Conservation (phyloP, 2,113 vertebrate species). For the Pteronura brasiliensis region DNA sequence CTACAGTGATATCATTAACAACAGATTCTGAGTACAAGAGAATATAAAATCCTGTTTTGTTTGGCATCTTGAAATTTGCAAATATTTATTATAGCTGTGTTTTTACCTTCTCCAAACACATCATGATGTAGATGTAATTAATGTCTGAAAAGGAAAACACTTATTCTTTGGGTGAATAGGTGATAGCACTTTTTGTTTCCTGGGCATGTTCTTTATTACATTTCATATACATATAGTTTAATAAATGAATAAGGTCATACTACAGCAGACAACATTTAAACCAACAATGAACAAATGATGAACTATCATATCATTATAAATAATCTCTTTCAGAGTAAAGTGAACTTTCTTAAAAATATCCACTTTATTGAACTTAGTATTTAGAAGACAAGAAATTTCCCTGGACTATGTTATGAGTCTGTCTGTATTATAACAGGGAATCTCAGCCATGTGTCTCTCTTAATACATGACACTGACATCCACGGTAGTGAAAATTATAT, state of each 20-base stretch:
- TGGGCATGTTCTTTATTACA: neutral
- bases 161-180: neutral
- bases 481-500: neutral
- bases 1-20: neutral
- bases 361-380: neutral
- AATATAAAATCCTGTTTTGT: neutral
- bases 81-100: neutral
- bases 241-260: neutral
- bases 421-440: neutral
- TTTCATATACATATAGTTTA: neutral
- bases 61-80: neutral
- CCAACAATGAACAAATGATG: neutral
- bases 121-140: neutral
- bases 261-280: neutral
- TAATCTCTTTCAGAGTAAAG: neutral
- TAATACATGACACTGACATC: neutral
- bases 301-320: neutral
- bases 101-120: neutral
- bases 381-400: neutral
- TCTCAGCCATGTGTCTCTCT: neutral
- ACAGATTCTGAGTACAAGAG: neutral
- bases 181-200: neutral
- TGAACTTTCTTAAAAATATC: neutral
- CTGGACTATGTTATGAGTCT: neutral
- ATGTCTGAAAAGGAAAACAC: neutral